phyloP scores from a whole-genome alignment of 2,113 vertebrate genomes.

The Cololabis saira region DNA sequence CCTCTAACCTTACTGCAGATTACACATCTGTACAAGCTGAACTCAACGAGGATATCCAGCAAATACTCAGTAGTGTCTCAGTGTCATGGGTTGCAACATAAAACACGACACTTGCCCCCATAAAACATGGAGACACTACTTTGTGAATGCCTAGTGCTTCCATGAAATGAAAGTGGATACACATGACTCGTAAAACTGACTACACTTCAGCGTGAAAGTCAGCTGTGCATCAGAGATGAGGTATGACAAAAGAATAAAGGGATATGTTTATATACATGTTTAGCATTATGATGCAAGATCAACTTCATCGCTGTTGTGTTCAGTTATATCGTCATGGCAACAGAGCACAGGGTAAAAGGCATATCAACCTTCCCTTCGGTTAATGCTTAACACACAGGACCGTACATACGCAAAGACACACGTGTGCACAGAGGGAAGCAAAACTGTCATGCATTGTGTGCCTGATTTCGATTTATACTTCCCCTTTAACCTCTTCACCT shows the following conservation, averaged over 20 bases:
- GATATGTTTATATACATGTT: background rate
- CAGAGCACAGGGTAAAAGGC: slow-evolving; percentile 24
- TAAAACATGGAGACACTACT: slow-evolving; percentile 38
- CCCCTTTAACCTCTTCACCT: slow-evolving; percentile 30
- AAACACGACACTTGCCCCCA: slow-evolving; percentile 30
- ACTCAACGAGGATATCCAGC: slow-evolving; percentile 16
- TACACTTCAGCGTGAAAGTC: slow-evolving; percentile 29
- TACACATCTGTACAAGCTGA: slow-evolving; percentile 19
- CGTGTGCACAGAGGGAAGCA: slow-evolving; percentile 22
- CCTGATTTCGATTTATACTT: slow-evolving; percentile 22
- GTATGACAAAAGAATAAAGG: slow-evolving; percentile 7
- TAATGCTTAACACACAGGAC: slow-evolving; percentile 46
- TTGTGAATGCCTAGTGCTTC: slow-evolving; percentile 20
- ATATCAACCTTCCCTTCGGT: slow-evolving; percentile 16
- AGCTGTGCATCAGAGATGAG: slow-evolving; percentile 23
- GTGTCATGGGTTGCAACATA: slow-evolving; percentile 21
- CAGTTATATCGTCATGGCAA: slow-evolving; percentile 18
- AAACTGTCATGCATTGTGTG: slow-evolving; percentile 22
- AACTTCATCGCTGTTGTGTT: slow-evolving; percentile 8
- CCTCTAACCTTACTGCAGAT: slow-evolving; percentile 18
- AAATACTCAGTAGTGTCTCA: slow-evolving; percentile 5
- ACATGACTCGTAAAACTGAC: slow-evolving; percentile 28
- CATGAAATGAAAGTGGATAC: slow-evolving; percentile 44
- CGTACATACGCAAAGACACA: slow-evolving; percentile 24
- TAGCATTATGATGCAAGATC: background rate